phyloP scores from a whole-genome alignment of 2,797 vertebrate genomes.

The Sebastes nivosus region DNA sequence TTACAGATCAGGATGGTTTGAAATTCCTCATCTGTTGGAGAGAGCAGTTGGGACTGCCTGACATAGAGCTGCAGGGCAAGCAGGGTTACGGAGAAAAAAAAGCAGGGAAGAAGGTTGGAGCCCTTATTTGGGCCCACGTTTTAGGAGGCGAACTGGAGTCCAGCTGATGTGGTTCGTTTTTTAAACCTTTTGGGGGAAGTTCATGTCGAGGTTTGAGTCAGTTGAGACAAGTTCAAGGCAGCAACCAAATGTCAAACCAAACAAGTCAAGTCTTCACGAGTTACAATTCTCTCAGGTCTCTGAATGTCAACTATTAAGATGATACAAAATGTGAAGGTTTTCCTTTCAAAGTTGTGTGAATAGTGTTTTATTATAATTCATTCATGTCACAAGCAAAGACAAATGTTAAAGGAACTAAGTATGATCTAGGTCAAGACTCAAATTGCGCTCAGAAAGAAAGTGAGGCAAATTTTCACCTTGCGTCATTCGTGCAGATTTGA shows the following conservation, averaged over 20 bases:
- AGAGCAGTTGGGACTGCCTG: not conserved
- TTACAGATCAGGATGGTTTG: conserved; percentile 33
- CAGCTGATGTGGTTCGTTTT: conserved; percentile 8
- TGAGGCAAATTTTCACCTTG: not conserved
- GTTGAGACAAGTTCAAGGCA: not conserved
- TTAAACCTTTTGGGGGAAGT: not conserved
- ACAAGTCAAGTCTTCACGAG: not conserved
- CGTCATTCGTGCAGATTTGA: not conserved
- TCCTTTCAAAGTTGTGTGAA: not conserved
- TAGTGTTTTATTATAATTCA: not conserved
- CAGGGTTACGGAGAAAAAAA: not conserved
- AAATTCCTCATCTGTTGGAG: conserved; percentile 54
- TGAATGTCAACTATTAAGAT: not conserved
- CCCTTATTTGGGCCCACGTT: not conserved
- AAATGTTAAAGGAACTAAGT: not conserved
- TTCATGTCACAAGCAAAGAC: not conserved
- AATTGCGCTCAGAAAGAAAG: not conserved
- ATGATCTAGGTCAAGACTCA: not conserved
- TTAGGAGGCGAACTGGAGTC: not conserved
- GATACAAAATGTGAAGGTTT: not conserved
- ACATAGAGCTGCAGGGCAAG: not conserved
- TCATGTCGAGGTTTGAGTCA: not conserved
- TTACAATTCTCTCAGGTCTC: not conserved
- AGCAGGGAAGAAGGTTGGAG: not conserved
- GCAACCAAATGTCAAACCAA: not conserved